Evolutionary conservation across 1,140 invertebrate species (phyloP).

Genomic region (Leptopilina clavipes): DNA sequence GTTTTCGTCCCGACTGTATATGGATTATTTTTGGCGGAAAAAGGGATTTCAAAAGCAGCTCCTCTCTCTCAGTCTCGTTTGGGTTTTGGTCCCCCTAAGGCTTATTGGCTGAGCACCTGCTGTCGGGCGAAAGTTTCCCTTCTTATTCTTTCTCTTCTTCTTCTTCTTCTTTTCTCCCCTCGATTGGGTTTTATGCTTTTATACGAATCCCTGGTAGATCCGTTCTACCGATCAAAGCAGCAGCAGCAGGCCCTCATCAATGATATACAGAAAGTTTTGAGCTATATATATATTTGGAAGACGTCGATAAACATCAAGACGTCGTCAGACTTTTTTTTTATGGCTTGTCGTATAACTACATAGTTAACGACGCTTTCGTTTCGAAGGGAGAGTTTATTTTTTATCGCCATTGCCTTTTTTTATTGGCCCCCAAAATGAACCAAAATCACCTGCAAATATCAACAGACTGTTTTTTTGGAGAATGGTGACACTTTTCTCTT

Average conservation of each 20-base stretch:
- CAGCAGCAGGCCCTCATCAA: neutral
- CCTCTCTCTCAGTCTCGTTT: neutral
- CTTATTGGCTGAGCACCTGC: slow-evolving; percentile 61
- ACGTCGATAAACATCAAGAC: slow-evolving; percentile 32
- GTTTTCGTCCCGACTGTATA: slow-evolving; percentile 49
- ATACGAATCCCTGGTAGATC: slow-evolving; percentile 10
- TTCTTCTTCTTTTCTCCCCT: slow-evolving; percentile 47
- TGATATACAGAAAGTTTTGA: neutral
- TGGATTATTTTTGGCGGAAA: slow-evolving; percentile 68
- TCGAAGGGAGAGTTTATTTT: neutral
- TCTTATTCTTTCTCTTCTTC: slow-evolving; percentile 45
- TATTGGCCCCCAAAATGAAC: slow-evolving; percentile 10
- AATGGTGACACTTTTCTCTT: no score
- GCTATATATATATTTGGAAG: neutral
- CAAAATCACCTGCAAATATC: slow-evolving; percentile 9
- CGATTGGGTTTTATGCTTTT: slow-evolving; percentile 28
- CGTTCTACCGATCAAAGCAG: slow-evolving; percentile 22
- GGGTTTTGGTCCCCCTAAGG: slow-evolving; percentile 31
- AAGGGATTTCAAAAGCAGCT: slow-evolving; percentile 53
- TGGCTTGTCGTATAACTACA: slow-evolving; percentile 19
- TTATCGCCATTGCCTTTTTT: neutral
- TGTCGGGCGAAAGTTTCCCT: slow-evolving; percentile 50
- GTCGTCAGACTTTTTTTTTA: slow-evolving; percentile 18
- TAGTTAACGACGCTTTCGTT: slow-evolving; percentile 1
- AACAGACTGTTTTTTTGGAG: no score